These are phyloP conservation scores for Hoplodrina ambigua DNA, from an alignment of 2,888 invertebrate species.

Conservation along the genomic window DNA sequence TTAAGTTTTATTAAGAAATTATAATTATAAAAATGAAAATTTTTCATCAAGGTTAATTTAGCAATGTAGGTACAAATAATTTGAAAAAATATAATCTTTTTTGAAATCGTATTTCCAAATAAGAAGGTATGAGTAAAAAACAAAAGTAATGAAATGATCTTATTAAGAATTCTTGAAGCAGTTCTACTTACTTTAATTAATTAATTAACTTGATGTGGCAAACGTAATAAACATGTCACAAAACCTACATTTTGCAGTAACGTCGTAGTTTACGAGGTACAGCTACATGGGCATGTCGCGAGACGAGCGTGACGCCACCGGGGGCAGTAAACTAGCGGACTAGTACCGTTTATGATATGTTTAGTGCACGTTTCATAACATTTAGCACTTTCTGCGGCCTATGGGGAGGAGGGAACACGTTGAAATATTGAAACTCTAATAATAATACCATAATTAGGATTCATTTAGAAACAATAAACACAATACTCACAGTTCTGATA, in stretches of 20 bases:
- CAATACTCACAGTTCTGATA: too few relatives aligned
- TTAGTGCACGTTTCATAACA: slow-evolving; percentile 12
- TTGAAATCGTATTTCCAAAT: background rate
- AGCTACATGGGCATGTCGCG: slow-evolving; percentile 1
- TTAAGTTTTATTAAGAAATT: too few relatives aligned
- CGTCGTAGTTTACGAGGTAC: slow-evolving; percentile 26
- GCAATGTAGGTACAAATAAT: background rate
- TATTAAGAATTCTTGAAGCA: too few relatives aligned
- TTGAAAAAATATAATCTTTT: background rate
- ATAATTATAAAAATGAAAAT: too few relatives aligned
- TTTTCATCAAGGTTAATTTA: background rate
- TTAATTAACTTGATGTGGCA: slow-evolving; percentile 7
- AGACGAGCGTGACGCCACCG: slow-evolving; percentile 10
- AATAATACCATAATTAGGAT: too few relatives aligned
- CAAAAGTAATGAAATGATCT: too few relatives aligned
- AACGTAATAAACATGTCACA: slow-evolving; percentile 12
- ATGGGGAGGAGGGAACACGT: background rate
- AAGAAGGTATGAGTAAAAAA: background rate
- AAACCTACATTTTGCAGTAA: slow-evolving; percentile 19
- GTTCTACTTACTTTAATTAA: slow-evolving; percentile 1
- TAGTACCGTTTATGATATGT: slow-evolving; percentile 24
- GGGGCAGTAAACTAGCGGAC: slow-evolving; percentile 8
- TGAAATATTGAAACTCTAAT: background rate
- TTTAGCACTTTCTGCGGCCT: background rate
- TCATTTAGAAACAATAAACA: too few relatives aligned